phyloP scores from a whole-genome alignment of 2,113 vertebrate genomes.

The Aleadryas rufinucha region DNA sequence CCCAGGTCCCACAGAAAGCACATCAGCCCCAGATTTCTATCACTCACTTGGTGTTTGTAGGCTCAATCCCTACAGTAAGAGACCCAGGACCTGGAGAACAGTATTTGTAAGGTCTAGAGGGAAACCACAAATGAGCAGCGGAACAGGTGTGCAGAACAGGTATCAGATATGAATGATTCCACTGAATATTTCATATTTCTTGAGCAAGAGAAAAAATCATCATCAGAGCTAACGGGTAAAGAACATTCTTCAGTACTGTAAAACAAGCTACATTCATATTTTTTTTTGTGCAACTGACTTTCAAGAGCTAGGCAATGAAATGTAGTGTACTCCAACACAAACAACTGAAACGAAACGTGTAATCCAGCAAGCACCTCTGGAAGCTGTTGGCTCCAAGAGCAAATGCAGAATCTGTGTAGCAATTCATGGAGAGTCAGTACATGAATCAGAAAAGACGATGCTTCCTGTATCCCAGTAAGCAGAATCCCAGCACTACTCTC shows the following conservation, averaged over 20 bases:
- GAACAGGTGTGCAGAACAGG: neutral
- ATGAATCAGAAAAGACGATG: neutral
- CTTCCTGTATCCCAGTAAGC: neutral
- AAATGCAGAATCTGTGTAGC: neutral
- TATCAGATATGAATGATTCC: neutral
- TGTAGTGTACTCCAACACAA: constrained; percentile 55
- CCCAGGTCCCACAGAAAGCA: neutral
- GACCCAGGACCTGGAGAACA: neutral
- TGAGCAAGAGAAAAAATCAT: neutral
- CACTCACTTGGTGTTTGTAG: neutral
- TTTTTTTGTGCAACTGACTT: neutral
- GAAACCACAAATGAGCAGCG: neutral
- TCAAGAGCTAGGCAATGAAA: neutral
- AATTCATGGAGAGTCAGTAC: neutral
- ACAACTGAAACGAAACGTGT: fast-evolving
- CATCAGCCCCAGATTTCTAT: neutral
- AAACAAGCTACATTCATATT: neutral
- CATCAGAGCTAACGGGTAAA: neutral
- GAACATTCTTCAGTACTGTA: neutral
- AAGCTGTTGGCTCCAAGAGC: neutral
- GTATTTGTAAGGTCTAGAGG: neutral
- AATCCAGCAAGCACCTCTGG: neutral
- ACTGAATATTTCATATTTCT: neutral
- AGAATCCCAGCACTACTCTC: constrained; percentile 3
- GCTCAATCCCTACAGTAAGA: neutral